Base-by-base conservation (phyloP, 2,797 vertebrate species). In the Hylomyscus alleni region DNA sequence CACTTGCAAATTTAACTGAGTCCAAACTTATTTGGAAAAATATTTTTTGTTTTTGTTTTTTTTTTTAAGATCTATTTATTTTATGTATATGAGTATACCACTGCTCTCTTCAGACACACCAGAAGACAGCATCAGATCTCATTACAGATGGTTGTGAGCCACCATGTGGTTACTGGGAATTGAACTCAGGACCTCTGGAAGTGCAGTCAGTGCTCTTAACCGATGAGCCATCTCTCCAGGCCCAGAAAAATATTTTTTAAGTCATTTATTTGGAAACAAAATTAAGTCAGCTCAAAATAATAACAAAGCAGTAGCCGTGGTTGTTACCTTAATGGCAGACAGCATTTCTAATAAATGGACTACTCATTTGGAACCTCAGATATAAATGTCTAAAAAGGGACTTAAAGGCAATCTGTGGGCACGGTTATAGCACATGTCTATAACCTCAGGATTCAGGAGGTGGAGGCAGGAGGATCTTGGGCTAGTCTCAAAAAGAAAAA, bases 331-430 rank as follows among this genome's bases (percentile, higher is more conserved):
- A 72, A 62, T 29, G 20, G 40, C 20, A 50, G 40, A 44, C 14
- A 83, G 40, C 14, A 52, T 44, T 91, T 77, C 69, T 91, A 52
- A 91, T 76, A 58, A 81, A n/a, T 19, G 47, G 44, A 34, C 47
- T 75, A 81, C 7, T 40, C 72, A 50, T 75, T 47, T 72, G 52
- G 44, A 88, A 4, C 12, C 76, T 89, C 83, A 96, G 58, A 75
- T 73, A 85, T 58, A 80, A 83, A 84, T 90, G 84, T 96, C 29
- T 24, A 52, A 83, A 88, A 95, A 67, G 44, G 73, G 9, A 67
- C 62, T 90, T 85, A 76, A 83, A 76, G 80, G 56, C 10, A 73
- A 15, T 9, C 60, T 54, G 15, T 52, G 31, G 22, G 54, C 29
- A 29, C 3, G 20, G 11, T 44, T 44, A 44, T 4, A 37, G 24